phyloP scores from a whole-genome alignment of 2,888 invertebrate species.

The Caenorhabditis japonica region DNA sequence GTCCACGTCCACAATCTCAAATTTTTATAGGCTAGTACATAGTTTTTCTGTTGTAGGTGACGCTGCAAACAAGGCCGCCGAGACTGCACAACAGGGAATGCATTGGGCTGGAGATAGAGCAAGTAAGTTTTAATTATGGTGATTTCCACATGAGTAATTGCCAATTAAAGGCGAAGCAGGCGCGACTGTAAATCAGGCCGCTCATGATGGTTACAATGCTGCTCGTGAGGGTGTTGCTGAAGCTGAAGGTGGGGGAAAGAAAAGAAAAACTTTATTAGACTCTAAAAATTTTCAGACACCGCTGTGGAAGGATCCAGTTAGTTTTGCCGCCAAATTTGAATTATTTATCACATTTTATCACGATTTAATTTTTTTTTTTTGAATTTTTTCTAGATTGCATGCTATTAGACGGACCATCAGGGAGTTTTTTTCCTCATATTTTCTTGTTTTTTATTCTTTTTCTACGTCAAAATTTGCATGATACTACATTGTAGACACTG shows the following conservation, averaged over 20 bases:
- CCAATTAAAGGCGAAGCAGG: conserved; percentile 39
- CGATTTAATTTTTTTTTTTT: background rate
- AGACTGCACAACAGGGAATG: conserved; percentile 30
- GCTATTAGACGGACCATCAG: too few relatives aligned
- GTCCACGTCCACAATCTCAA: conserved; percentile 25
- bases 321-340: conserved; percentile 1
- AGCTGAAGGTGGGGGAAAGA: too few relatives aligned
- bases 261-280: too few relatives aligned
- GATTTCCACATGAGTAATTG: too few relatives aligned
- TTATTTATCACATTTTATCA: conserved; percentile 1
- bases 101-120: conserved; percentile 38
- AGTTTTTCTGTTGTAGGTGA: too few relatives aligned
- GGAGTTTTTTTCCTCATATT: too few relatives aligned
- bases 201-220: conserved; percentile 26
- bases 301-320: conserved; percentile 46
- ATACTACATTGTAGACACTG: too few relatives aligned
- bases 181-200: conserved; percentile 14
- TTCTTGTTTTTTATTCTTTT: too few relatives aligned
- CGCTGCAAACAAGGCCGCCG: conserved; percentile 32
- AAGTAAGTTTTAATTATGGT: conserved; percentile 15
- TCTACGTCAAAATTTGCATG: too few relatives aligned
- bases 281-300: conserved; percentile 16
- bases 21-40: too few relatives aligned
- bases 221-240: conserved; percentile 41
- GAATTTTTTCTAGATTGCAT: too few relatives aligned